A percentile compares a stretch with the other conserved stretches of the same genome.
Evolutionary conservation across 30 jellyfish, hydroid and myxozoan species (phyloP).

Genomic region (Rhopilema esculentum): DNA sequence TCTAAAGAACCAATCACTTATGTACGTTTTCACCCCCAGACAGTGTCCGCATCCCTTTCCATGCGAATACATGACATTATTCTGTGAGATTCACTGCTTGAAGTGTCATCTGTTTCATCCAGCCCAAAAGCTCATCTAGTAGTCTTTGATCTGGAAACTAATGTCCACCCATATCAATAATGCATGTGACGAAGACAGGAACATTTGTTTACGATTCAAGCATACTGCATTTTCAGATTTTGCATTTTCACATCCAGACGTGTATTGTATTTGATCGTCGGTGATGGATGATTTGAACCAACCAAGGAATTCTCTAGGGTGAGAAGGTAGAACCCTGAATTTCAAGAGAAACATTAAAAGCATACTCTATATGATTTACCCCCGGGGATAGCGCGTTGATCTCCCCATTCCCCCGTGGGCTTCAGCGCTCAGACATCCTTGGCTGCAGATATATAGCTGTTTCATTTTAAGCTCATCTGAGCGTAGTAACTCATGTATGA

Average conservation of each 20-base stretch:
- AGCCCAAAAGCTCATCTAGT: neutral
- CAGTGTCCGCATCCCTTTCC: neutral
- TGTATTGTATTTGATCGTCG: neutral
- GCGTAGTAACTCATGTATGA: no score
- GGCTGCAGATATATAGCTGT: no score
- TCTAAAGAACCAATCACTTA: no score
- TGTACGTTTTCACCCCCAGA: neutral
- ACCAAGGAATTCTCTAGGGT: no score
- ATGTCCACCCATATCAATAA: neutral
- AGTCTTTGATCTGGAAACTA: neutral
- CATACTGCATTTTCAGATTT: neutral
- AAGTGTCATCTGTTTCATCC: neutral
- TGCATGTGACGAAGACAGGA: neutral
- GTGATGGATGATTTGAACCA: neutral
- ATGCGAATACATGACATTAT: neutral
- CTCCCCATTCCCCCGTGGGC: no score
- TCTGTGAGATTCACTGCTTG: neutral
- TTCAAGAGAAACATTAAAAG: no score
- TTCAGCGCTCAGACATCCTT: no score
- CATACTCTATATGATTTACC: no score
- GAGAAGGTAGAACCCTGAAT: no score
- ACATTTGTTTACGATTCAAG: neutral
- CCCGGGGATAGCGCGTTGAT: no score
- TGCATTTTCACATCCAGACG: neutral
- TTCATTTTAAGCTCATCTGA: no score